Evolutionary conservation across 2,797 vertebrate genomes (phyloP), one percentile per base, ranked within the genome.

Genomic region (Hydrocynus forskahlii): DNA sequence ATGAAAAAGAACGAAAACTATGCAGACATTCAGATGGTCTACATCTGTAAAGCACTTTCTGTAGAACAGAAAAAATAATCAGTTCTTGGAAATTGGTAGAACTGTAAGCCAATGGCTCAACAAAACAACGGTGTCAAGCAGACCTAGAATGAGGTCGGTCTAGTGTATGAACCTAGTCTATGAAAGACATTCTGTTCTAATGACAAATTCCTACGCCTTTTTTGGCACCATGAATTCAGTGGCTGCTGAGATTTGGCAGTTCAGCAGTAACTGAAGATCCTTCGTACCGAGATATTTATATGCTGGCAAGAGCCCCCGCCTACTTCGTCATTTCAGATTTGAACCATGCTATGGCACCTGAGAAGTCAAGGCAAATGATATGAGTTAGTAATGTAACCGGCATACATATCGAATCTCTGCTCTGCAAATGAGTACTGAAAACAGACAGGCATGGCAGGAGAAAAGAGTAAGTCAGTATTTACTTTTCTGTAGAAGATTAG

Each of bases 271-370:
- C 45, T 69, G 40, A 23, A 69, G 43, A 69, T 69, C 67, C 67
- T 43, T 69, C 38, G n/a, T 48, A 69, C 40, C 48, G 67, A 23
- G 67, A 69, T 69, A 72, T 72, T 72, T 72, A 52, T 72, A 72
- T 19, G 16, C 70, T 72, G 48, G 48, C 23, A 35, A 55, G 55
- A 16, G 70, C 4, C 23, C 55, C 23, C 55, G 70, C 70, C 70
- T 55, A 4, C 68, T 50, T 52, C 48, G 14, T 71, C 68, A 71
- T 52, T 54, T 71, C 29, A 71, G 25, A 25, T 55, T 23, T 17
- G 10, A 23, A 72, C 55, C 70, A 55, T 55, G 50, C 48, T 50
- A 55, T n/a, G 25, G 12, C 45, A 72, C 35, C 48, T 5, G 48
- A 72, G 48, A 55, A n/a, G 70, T 72, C 70, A 29, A 38, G 50